These are phyloP conservation scores for Hormaphis cornu DNA, from an alignment of 1,140 invertebrate genomes.

Conservation along the genomic window DNA sequence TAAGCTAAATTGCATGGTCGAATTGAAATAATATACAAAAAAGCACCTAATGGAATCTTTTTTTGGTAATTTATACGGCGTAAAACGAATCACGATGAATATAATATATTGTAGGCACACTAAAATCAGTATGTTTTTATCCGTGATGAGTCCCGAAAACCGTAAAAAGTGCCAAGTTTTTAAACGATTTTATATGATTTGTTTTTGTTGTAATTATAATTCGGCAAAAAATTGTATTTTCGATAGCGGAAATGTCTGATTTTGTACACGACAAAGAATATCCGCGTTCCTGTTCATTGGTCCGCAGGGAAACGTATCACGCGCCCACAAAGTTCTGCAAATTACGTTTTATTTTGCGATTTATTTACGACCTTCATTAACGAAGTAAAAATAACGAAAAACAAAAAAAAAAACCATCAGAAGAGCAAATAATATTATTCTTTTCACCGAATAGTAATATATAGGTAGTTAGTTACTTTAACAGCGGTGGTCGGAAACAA, in stretches of 20 bases:
- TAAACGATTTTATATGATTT: not conserved
- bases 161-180: too few relatives aligned
- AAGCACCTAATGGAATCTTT: too few relatives aligned
- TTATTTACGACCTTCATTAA: conserved; percentile 6
- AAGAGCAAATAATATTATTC: conserved; percentile 4
- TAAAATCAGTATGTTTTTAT: too few relatives aligned
- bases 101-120: too few relatives aligned
- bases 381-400: not conserved
- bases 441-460: conserved; percentile 1
- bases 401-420: not conserved
- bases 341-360: not conserved
- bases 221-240: not conserved
- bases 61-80: too few relatives aligned
- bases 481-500: not conserved
- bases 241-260: not conserved
- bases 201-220: conserved; percentile 39
- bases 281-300: conserved; percentile 20
- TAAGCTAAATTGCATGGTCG: too few relatives aligned
- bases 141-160: too few relatives aligned
- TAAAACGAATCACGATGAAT: too few relatives aligned
- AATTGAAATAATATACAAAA: too few relatives aligned
- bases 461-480: too few relatives aligned
- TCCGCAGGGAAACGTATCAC: not conserved
- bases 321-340: not conserved
- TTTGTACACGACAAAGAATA: not conserved